Base-by-base conservation (phyloP, 2,888 invertebrate species). In the Troides oblongomaculatus region DNA sequence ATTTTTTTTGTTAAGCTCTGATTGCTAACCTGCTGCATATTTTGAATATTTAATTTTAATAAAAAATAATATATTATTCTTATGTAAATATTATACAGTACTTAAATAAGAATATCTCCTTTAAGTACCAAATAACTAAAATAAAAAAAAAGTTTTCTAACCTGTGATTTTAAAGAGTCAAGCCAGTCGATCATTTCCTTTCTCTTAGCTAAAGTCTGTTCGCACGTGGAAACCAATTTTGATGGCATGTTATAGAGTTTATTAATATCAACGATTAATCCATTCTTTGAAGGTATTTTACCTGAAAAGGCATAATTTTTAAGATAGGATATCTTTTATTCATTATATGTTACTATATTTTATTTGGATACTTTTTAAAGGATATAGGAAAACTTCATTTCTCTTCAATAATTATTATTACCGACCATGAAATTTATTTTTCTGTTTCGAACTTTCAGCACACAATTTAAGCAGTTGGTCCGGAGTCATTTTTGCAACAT, bases 111-210 rank as follows among this genome's bases (percentile, higher is more conserved):
- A 21, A 21, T 21, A 21, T 1, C 21, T 21, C 21, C 21, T 21
- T 21, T 21, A 21, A 21, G 21, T 21, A 18, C 4, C 18, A 18
- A 4, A 53, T 7, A 53, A 53, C 6, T 53, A 53, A 53, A 53
- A 53, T n/a, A 12, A n/a, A 53, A 53, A 21, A 0, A n/a, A 58
- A 58, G 8, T 8, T 2, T 30, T 53, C 39, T 85, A 72, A 85
- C 81, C 72, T 79, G 78, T 59, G 79, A 77, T 73, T 78, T 87
- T 43, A 89, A 74, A 53, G 78, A 70, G 70, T 86, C 84, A 68
- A 92, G 84, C 88, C 88, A 90, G 65, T 87, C 80, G 39, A 91
- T 88, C 14, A 92, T 82, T 72, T 89, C 88, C 74, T 85, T 85
- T 73, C 88, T 84, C 74, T 88, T 88, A 5, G 60, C 23, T 43